Evolutionary conservation across 2,888 invertebrate genomes (phyloP).

Genomic region (Creontiades dilutus): DNA sequence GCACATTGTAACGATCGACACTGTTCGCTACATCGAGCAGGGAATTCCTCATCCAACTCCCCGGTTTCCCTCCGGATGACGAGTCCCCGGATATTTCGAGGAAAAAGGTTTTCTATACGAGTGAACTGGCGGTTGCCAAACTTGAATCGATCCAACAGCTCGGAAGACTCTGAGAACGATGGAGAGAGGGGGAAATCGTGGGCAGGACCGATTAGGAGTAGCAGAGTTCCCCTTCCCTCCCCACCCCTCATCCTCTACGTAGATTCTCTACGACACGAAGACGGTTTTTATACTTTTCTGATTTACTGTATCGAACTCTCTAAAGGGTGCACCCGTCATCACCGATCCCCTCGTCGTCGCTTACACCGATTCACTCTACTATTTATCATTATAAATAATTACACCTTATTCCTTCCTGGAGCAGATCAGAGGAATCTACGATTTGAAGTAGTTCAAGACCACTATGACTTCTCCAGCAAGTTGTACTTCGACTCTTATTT

Average conservation of each 20-base stretch:
- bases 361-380: not conserved
- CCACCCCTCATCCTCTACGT: too few relatives aligned
- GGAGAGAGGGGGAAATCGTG: slow-evolving; percentile 26
- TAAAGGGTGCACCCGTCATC: not conserved
- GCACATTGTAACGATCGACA: too few relatives aligned
- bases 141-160: slow-evolving; percentile 67
- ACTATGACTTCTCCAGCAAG: too few relatives aligned
- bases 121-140: slow-evolving; percentile 59
- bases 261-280: not conserved
- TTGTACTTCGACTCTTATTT: too few relatives aligned
- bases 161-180: not conserved
- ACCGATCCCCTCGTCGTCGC: not conserved
- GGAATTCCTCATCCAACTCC: not conserved
- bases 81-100: slow-evolving; percentile 10
- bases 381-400: too few relatives aligned
- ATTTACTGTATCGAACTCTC: slow-evolving; percentile 37
- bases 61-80: not conserved
- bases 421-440: too few relatives aligned
- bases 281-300: slow-evolving; percentile 11
- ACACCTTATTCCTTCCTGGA: too few relatives aligned
- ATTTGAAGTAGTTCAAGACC: too few relatives aligned
- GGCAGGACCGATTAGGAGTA: slow-evolving; percentile 31
- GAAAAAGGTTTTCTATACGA: slow-evolving; percentile 18
- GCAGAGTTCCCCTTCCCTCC: not conserved
- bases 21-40: too few relatives aligned